Base-by-base conservation (phyloP, 2,113 vertebrate species). In the Ameiurus melas region DNA sequence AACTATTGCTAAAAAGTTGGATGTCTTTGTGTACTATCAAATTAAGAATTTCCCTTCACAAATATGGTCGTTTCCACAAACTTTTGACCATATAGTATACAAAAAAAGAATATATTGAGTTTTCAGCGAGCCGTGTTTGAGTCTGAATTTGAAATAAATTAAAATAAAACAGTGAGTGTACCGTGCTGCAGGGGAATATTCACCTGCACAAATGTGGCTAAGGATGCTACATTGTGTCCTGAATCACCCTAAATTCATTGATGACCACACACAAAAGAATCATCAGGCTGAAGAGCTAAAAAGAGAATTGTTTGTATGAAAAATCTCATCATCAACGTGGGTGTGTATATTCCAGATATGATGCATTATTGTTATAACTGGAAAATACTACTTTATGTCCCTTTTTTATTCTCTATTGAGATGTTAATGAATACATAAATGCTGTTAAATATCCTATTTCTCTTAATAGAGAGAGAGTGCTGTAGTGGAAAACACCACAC, bases 171-270 rank as follows among this genome's bases (percentile, higher is more conserved):
- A 60, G 43, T 73, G 17, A 66, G 62, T 47, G 57, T 64, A 25
- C 33, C 19, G 36, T 78, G 30, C n/a, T 4, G 8, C n/a, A 57
- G 19, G 25, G 57, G 19, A 17, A 19, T 68, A 39, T 30, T 84
- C 68, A 73, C 55, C 71, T 66, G 39, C 60, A 66, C 36, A 71
- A 39, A 39, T 43, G 9, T 83, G 55, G 36, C 19, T 64, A 33
- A 77, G 57, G 39, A 78, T 66, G 70, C 30, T 87, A 55, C 36
- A 57, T 25, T 4, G 75, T 81, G n/a, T 95, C 93, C 91, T 96
- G 92, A 85, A 96, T 96, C 96, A 89, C 97, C 95, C 73, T 92
- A 84, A 64, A 96, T 36, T 25, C 95, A 94, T 68, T 96, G 60
- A 93, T 95, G 95, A 90, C 94, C 95, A 91, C 91, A 93, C 90